Evolutionary conservation across 1,140 invertebrate species (phyloP), one percentile per base, ranked within the genome.

Genomic region (Anagrus nilaparvatae): DNA sequence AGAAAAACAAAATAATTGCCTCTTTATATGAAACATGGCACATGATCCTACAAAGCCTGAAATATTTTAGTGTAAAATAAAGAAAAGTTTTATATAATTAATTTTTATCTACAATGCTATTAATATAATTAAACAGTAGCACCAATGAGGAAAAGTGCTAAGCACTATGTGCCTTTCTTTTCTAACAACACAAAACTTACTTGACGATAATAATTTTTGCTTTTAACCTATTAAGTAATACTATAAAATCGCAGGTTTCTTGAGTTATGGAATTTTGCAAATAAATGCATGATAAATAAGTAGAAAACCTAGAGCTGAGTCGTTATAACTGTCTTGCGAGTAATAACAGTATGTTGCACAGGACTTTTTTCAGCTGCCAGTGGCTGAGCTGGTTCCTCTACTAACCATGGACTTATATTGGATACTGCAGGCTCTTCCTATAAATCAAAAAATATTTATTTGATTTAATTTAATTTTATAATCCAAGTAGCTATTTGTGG

Each of bases 271-370:
- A n/a, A n/a, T n/a, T 29, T 46, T 30, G 21, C 34, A 41, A 24
- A 34, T 41, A 38, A 42, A 41, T 20, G 33, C 20, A 35, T 17
- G 10, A 17, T 19, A 20, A 9, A 9, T 16, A 29, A 43, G 41
- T 45, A 6, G 25, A 20, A 19, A 37, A 37, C 41, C 71, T 76
- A 86, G 50, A 87, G 73, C 60, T 87, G 84, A 46, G 84, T 87
- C 46, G 83, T 87, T 47, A 87, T 87, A 51, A 87, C 84, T 44
- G 83, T 84, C 70, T 87, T 87, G 48, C 82, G 73, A 40, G 82
- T 80, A 43, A 85, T 81, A 47, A 79, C 71, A 37, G 78, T 76
- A 54, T 80, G 77, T 34, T 76, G 78, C 38, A 74, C 73, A 43
- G 77, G 75, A 5, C 75, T 72, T 40, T 76, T 75, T 40, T 77